These are phyloP conservation scores for Phthorimaea operculella DNA, from an alignment of 1,140 invertebrate genomes.

Conservation along the genomic window DNA sequence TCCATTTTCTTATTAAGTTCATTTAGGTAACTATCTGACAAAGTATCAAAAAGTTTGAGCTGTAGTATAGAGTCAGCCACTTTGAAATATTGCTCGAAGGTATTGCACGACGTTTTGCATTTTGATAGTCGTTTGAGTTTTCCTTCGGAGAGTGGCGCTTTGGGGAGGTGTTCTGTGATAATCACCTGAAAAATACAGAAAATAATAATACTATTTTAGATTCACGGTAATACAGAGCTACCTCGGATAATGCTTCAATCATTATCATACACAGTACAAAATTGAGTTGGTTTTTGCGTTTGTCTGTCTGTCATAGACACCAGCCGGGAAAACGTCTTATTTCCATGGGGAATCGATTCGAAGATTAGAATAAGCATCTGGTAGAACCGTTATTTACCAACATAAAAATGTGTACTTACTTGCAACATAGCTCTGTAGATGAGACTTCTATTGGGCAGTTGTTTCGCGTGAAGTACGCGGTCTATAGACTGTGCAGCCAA, in stretches of 20 bases:
- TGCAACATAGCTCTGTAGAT: conserved; percentile 82
- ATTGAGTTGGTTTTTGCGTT: too few species aligned
- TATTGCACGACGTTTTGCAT: too few species aligned
- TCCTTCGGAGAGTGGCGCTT: conserved; percentile 32
- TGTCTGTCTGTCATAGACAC: too few species aligned
- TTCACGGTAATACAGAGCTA: too few species aligned
- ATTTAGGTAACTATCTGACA: conserved; percentile 63
- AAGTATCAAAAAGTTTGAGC: conserved; percentile 53
- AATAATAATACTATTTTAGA: too few species aligned
- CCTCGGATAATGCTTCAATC: too few species aligned
- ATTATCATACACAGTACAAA: too few species aligned
- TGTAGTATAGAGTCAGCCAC: conserved; percentile 71
- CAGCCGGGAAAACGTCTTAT: too few species aligned
- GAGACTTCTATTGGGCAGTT: conserved; percentile 72
- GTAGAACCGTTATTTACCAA: too few species aligned
- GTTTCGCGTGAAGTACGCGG: conserved; percentile 69
- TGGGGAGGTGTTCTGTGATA: conserved; percentile 58
- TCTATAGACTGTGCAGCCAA: conserved; percentile 82
- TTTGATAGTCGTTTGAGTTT: conserved; percentile 64
- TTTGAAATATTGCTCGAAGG: conserved; percentile 74
- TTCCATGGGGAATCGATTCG: too few species aligned
- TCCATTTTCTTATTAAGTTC: conserved; percentile 60
- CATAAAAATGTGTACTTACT: conserved; percentile 50
- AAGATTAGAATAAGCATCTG: too few species aligned
- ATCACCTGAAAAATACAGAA: conserved; percentile 41